Evolutionary conservation across 2,113 vertebrate genomes (phyloP), one percentile per base, ranked within the genome.

Genomic region (Dasypus novemcinctus): DNA sequence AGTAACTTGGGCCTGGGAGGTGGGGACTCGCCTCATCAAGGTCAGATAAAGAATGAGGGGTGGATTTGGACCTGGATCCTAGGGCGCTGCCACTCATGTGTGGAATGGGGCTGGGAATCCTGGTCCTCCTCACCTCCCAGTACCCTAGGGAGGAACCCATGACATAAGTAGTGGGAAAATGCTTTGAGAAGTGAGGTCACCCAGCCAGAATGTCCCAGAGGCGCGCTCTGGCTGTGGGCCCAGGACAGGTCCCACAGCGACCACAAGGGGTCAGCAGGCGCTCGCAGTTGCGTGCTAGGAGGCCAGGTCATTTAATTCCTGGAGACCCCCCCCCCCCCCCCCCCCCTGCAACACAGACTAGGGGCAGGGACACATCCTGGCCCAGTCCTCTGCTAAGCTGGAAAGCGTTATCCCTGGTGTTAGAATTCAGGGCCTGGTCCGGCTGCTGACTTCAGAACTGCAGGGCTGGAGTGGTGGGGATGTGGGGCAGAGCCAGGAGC

Each of bases 181-280:
- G 8, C 29, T 64, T 68, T 49, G 90, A 95, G 61, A 85, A 81
- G 36, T 87, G 84, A 96, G 59, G 66, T 83, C 52, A 80, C 20
- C 59, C 68, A n/a, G 52, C 4, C 11, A 66, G 72, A 91, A 36
- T 1, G 31, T 61, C 36, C 57, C 36, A 80, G 66, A 75, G 27
- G 20, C 52, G 27, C 18, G 33, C 43, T 57, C 21, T 49, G 43
- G 38, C n/a, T 23, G 33, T 36, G 12, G 41, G 41, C 43, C 27
- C 49, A 23, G 29, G 38, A 86, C 52, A 64, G 38, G 66, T 82
- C 43, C 64, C 52, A 59, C 3, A 76, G 15, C 69, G 83, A 78
- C 96, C 93, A 86, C 89, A 52, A 96, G 95, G 46, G 89, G 95
- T 75, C 95, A 94, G 89, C 57, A 92, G 78, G 88, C 0, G 13